phyloP scores from a whole-genome alignment of 2,888 invertebrate genomes.

The Sepioteuthis lessoniana region DNA sequence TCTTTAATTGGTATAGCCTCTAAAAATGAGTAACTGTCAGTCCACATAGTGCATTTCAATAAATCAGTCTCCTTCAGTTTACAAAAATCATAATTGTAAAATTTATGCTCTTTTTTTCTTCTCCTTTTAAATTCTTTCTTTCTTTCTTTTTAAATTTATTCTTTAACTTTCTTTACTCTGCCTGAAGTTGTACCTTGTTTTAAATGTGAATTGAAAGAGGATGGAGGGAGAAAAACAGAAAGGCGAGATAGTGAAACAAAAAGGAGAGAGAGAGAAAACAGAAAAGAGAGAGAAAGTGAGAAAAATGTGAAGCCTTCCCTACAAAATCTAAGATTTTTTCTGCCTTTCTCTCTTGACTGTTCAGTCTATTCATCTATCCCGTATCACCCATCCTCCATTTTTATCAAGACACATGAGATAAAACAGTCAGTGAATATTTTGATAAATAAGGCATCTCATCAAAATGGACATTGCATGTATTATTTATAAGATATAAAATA shows the following conservation, averaged over 20 bases:
- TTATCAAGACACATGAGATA: neutral
- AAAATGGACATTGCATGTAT: conserved; percentile 33
- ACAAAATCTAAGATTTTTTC: neutral
- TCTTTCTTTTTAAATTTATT: too few species aligned
- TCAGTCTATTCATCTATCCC: neutral
- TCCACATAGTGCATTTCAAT: neutral
- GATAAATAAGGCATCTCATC: neutral
- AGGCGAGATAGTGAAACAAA: too few species aligned
- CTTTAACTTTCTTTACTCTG: too few species aligned
- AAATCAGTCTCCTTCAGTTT: neutral
- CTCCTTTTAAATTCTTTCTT: too few species aligned
- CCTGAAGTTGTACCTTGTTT: too few species aligned
- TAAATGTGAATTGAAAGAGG: too few species aligned
- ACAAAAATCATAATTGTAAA: neutral
- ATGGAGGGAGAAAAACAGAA: too few species aligned
- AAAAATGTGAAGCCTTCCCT: too few species aligned
- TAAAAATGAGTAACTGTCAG: neutral
- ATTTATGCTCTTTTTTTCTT: neutral
- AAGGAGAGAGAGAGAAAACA: too few species aligned
- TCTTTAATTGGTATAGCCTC: neutral
- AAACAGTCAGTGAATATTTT: conserved; percentile 23
- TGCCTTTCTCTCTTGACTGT: neutral
- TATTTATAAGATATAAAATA: neutral
- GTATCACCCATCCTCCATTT: neutral
- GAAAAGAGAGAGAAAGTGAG: too few species aligned